phyloP scores from a whole-genome alignment of 2,888 invertebrate species.

The Lochmaea capreae region DNA sequence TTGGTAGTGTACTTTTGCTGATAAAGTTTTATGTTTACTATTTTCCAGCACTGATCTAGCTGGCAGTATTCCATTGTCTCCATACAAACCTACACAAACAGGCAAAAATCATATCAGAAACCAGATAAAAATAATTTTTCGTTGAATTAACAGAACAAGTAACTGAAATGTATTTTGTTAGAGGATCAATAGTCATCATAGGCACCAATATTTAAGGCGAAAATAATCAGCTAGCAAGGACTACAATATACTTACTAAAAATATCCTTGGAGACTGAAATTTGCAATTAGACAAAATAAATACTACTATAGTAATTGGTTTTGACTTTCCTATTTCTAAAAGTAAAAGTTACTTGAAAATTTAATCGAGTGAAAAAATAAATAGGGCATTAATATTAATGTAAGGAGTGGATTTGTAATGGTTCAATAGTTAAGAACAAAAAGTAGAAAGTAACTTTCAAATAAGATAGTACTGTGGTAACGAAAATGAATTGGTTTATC shows the following conservation, averaged over 20 bases:
- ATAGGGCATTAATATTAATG: not conserved
- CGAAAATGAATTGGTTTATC: no score
- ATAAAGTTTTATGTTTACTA: conserved; percentile 66
- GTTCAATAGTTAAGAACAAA: conserved; percentile 16
- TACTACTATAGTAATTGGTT: no score
- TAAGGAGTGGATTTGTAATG: conserved; percentile 4
- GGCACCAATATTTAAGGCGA: no score
- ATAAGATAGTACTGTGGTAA: not conserved
- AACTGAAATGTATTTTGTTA: no score
- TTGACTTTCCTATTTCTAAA: no score
- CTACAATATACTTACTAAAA: no score
- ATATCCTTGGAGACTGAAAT: no score
- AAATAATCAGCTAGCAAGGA: no score
- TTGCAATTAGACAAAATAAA: no score
- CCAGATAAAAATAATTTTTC: not conserved
- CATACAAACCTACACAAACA: conserved; percentile 73
- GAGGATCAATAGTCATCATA: no score
- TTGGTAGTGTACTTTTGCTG: conserved; percentile 71
- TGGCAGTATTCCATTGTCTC: conserved; percentile 80
- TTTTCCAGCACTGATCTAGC: conserved; percentile 67
- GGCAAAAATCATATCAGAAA: no score
- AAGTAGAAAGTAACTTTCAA: not conserved
- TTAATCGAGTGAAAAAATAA: not conserved
- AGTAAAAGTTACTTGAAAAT: not conserved
- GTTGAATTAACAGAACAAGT: not conserved